These are phyloP conservation scores for Eira barbara DNA, from an alignment of 2,113 vertebrate genomes.

Conservation along the genomic window DNA sequence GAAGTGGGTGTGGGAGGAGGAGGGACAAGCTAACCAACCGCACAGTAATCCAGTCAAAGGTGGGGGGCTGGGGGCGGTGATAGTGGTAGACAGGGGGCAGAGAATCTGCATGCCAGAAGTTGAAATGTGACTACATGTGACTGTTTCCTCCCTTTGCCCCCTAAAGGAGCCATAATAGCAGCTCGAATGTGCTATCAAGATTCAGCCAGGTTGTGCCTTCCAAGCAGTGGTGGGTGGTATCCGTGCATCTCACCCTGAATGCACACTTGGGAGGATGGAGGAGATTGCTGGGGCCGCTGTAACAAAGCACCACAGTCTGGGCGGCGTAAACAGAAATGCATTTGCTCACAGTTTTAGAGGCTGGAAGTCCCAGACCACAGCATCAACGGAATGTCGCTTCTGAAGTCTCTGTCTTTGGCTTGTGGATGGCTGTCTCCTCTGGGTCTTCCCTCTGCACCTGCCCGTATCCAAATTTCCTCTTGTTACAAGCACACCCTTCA, in stretches of 20 bases:
- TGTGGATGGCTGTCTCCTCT: neutral
- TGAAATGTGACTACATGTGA: neutral
- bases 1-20: neutral
- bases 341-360: neutral
- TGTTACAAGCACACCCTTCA: neutral
- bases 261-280: neutral
- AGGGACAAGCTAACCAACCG: neutral
- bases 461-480: neutral
- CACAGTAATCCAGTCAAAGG: neutral
- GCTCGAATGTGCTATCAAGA: neutral
- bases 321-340: neutral
- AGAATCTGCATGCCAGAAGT: neutral
- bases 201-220: neutral
- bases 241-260: neutral
- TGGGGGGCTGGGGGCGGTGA: neutral
- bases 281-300: neutral
- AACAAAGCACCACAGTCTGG: neutral
- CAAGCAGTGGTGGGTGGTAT: rapidly evolving
- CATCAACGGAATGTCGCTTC: neutral
- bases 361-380: neutral
- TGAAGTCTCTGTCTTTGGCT: neutral
- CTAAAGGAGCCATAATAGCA: neutral
- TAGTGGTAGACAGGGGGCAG: neutral
- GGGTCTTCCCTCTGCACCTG: neutral
- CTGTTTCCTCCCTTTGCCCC: neutral